Conservation (phyloP, 2,888 invertebrate genomes). For the Chloroclysta siterata region DNA sequence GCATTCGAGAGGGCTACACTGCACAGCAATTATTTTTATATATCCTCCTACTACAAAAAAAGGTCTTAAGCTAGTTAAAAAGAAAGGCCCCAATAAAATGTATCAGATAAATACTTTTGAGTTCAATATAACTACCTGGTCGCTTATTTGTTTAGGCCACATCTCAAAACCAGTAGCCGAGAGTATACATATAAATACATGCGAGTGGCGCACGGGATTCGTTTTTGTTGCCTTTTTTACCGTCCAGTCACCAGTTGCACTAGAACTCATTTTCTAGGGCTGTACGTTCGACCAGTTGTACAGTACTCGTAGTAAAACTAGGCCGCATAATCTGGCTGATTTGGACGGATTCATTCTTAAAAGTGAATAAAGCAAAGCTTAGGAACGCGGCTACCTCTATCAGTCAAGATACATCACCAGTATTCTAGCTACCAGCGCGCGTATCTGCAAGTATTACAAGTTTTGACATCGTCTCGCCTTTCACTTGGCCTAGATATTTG, state of each 20-base stretch:
- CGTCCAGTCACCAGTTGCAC: conserved; percentile 76
- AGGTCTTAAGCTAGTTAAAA: conserved; percentile 30
- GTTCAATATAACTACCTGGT: conserved; percentile 78
- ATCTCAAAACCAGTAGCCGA: conserved; percentile 82
- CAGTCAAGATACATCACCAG: conserved; percentile 30
- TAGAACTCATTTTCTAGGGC: conserved; percentile 66
- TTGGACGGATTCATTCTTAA: not conserved
- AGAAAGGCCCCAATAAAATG: conserved; percentile 61
- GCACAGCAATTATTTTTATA: not conserved
- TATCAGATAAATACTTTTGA: conserved; percentile 77
- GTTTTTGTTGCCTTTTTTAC: conserved; percentile 79
- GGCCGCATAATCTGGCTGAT: not conserved
- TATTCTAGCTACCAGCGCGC: conserved; percentile 12
- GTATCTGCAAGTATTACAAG: conserved; percentile 55
- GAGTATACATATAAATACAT: conserved; percentile 69
- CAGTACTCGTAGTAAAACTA: not conserved
- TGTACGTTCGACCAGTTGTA: conserved; percentile 45
- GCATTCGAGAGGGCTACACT: conserved; percentile 28
- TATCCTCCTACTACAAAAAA: conserved; percentile 18
- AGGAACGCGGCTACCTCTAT: not conserved
- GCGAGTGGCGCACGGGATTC: conserved; percentile 61
- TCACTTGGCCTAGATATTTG: conserved; percentile 83
- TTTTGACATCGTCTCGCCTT: conserved; percentile 79
- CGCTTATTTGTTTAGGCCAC: conserved; percentile 83
- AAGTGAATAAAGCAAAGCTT: not conserved